Evolutionary conservation across 2,797 vertebrate genomes (phyloP).

Genomic region (Sebastes paucispinis): DNA sequence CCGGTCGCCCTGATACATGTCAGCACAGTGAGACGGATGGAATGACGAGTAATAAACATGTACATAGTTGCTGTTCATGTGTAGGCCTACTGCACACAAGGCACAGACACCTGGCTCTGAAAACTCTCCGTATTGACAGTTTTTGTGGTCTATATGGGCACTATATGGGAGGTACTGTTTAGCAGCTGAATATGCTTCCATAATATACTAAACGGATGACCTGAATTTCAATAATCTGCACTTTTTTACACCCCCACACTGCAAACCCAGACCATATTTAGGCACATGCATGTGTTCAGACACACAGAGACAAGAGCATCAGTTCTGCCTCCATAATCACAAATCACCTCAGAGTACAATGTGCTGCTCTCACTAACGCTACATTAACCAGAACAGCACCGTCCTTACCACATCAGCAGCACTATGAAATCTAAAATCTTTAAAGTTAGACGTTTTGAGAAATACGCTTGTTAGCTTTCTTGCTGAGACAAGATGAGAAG

Average conservation of each 20-base stretch:
- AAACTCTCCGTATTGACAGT: background rate
- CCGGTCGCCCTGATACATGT: conserved; percentile 47
- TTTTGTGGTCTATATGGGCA: background rate
- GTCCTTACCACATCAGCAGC: conserved; percentile 1
- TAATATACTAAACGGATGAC: conserved; percentile 30
- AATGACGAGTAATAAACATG: conserved; percentile 33
- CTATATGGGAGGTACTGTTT: background rate
- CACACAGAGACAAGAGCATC: conserved; percentile 43
- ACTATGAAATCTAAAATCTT: background rate
- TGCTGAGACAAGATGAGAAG: background rate
- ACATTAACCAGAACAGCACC: conserved; percentile 10
- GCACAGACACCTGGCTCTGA: background rate
- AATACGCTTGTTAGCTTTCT: background rate
- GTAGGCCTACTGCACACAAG: background rate
- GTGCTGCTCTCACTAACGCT: conserved; percentile 1
- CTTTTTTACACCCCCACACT: conserved; percentile 46
- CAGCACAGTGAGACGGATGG: conserved; percentile 51
- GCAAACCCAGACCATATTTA: conserved; percentile 37
- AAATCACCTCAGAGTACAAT: conserved; percentile 33
- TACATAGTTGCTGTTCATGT: conserved; percentile 2
- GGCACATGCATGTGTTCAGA: conserved; percentile 41
- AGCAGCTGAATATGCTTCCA: conserved; percentile 3
- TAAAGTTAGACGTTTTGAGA: background rate
- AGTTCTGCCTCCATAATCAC: conserved; percentile 36
- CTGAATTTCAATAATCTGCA: conserved; percentile 36